These are phyloP conservation scores for Brienomyrus longianalis DNA, from an alignment of 2,113 vertebrate genomes.

Conservation along the genomic window DNA sequence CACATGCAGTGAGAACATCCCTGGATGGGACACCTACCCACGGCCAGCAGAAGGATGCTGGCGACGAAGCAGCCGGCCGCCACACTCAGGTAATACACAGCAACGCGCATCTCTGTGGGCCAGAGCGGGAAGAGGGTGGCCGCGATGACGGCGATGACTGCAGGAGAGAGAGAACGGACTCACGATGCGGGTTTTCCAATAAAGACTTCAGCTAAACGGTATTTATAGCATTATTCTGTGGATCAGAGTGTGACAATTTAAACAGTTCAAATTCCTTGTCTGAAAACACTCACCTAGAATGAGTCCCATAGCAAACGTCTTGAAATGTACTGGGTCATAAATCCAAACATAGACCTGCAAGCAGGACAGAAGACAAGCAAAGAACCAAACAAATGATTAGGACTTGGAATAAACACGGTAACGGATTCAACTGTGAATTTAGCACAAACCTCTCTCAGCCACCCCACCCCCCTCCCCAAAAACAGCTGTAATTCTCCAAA, in stretches of 20 bases:
- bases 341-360: conserved; percentile 93
- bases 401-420: not conserved
- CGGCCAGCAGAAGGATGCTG: conserved; percentile 91
- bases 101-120: conserved; percentile 98
- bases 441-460: not conserved
- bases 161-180: not conserved
- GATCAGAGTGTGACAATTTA: not conserved
- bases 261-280: not conserved
- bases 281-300: conserved; percentile 68
- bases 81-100: conserved; percentile 96
- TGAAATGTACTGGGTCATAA: conserved; percentile 96
- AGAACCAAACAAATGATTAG: not conserved
- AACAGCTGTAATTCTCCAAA: not conserved
- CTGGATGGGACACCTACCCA: conserved; percentile 69
- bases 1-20: not conserved
- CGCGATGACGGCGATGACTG: conserved; percentile 95
- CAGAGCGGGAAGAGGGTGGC: conserved; percentile 95
- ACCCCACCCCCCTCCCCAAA: not conserved
- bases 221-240: not conserved
- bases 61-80: conserved; percentile 95
- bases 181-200: not conserved
- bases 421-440: not conserved
- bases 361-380: not conserved
- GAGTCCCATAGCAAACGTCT: conserved; percentile 98
- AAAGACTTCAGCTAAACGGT: not conserved